Conservation (phyloP, 1,140 invertebrate genomes). For the Pygmarrhopalites habei region DNA sequence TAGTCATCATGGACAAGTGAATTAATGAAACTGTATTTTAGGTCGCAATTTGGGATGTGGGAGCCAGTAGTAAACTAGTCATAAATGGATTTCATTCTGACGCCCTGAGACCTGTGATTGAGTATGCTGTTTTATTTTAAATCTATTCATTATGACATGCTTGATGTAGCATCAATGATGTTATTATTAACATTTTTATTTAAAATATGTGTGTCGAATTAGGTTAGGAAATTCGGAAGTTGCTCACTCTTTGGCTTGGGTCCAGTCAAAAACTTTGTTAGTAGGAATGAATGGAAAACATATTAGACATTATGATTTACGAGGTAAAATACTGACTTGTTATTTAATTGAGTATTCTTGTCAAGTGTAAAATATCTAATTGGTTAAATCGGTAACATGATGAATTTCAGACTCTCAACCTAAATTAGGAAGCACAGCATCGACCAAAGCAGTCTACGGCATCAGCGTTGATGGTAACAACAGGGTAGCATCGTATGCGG, state of each 20-base stretch:
- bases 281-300: constrained; percentile 82
- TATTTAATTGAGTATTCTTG: no score
- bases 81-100: constrained; percentile 37
- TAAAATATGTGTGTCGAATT: no score
- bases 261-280: constrained; percentile 65
- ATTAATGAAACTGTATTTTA: no score
- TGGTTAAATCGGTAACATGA: no score
- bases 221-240: constrained; percentile 72
- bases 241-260: constrained; percentile 77
- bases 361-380: not conserved
- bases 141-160: no score
- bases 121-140: no score
- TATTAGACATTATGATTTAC: constrained; percentile 81
- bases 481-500: constrained; percentile 72
- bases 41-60: constrained; percentile 39
- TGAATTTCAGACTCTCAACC: constrained; percentile 55
- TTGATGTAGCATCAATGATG: no score
- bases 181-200: no score
- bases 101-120: constrained; percentile 50
- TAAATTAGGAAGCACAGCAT: constrained; percentile 61
- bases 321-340: constrained; percentile 57
- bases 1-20: no score
- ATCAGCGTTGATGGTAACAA: constrained; percentile 69
- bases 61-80: constrained; percentile 18
- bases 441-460: constrained; percentile 75